phyloP scores from a whole-genome alignment of 2,113 vertebrate genomes.

The Cheilinus undulatus region DNA sequence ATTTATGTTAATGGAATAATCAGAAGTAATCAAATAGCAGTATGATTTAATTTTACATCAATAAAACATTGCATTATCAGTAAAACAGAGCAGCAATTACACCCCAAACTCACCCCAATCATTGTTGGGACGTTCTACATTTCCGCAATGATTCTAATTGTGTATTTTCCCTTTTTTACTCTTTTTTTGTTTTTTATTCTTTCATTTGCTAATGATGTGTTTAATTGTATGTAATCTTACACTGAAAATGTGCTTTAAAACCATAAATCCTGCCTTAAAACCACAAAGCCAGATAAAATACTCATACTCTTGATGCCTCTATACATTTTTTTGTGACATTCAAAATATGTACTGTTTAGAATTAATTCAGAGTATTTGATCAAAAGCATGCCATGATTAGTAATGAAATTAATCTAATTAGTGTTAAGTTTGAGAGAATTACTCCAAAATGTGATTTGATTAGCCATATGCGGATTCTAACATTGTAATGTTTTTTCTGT shows the following conservation, averaged over 20 bases:
- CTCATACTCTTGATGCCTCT: slow-evolving; percentile 18
- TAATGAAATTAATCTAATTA: no score
- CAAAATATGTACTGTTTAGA: slow-evolving; percentile 5
- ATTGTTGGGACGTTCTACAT: slow-evolving; percentile 3
- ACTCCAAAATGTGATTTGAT: neutral
- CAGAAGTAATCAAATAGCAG: neutral
- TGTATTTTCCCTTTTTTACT: slow-evolving; percentile 17
- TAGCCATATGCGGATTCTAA: slow-evolving; percentile 10
- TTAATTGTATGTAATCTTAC: slow-evolving; percentile 6
- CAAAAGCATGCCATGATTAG: no score
- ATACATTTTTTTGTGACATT: neutral
- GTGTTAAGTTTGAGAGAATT: neutral
- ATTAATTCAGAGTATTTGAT: neutral
- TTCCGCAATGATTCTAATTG: neutral
- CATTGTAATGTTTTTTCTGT: slow-evolving; percentile 12
- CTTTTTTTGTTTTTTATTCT: slow-evolving; percentile 17
- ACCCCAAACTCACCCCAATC: neutral
- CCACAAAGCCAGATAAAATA: slow-evolving; percentile 26
- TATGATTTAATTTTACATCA: slow-evolving; percentile 4
- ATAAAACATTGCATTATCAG: slow-evolving; percentile 16
- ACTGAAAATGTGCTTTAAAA: slow-evolving; percentile 29
- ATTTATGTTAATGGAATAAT: slow-evolving; percentile 18
- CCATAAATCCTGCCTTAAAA: slow-evolving; percentile 54
- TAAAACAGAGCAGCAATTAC: neutral
- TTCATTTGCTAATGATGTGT: slow-evolving; percentile 11